Evolutionary conservation across 2,888 invertebrate genomes (phyloP).

Genomic region (Pemphredon lugubris): DNA sequence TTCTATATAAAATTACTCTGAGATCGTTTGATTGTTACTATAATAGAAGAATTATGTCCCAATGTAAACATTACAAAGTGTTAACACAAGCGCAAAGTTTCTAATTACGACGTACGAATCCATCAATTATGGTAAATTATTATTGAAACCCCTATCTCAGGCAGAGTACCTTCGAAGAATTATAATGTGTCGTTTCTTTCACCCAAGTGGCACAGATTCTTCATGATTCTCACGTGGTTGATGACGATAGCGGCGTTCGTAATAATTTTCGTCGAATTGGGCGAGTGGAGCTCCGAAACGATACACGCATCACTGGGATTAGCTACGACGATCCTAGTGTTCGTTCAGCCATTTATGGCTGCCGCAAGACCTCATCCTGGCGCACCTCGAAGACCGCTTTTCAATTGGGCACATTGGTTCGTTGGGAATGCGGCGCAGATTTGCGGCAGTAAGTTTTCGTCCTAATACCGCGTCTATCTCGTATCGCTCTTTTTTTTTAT

Average conservation of each 20-base stretch:
- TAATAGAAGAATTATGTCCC: too few species aligned
- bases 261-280: constrained; percentile 91
- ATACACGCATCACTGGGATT: constrained; percentile 93
- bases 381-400: constrained; percentile 88
- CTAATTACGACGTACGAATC: too few species aligned
- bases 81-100: too few species aligned
- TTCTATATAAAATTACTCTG: constrained; percentile 1
- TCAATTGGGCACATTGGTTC: constrained; percentile 96
- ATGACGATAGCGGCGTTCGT: constrained; percentile 90
- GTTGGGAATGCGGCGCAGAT: constrained; percentile 94
- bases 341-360: constrained; percentile 94
- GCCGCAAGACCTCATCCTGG: constrained; percentile 93
- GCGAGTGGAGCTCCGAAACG: constrained; percentile 88
- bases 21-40: too few species aligned
- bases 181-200: not conserved
- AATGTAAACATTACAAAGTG: too few species aligned
- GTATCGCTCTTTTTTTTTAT: not conserved
- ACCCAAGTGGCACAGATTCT: constrained; percentile 91
- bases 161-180: too few species aligned
- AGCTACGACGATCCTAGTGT: constrained; percentile 89
- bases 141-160: too few species aligned
- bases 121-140: too few species aligned
- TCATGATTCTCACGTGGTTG: constrained; percentile 91
- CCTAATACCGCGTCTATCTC: constrained; percentile 2
- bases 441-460: constrained; percentile 87